Base-by-base conservation (phyloP, 2,888 invertebrate species). In the Andrena praecox region DNA sequence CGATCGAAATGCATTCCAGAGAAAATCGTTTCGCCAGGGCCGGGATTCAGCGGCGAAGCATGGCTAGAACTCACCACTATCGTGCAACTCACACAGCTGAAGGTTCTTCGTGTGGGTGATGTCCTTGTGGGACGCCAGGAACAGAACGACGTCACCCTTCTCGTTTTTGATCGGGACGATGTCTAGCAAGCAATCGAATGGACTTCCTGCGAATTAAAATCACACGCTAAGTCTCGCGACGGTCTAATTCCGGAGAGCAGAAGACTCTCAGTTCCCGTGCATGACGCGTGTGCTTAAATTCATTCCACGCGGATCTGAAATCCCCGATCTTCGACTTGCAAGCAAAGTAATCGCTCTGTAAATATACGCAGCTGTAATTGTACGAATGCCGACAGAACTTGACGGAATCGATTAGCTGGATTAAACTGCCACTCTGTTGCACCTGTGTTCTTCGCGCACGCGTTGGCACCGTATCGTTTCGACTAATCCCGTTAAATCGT, bases 161-260 rank as follows among this genome's bases (percentile, higher is more conserved):
- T 99, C 99, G 96, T 99, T 99, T 95, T 99, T 99, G 95, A 99
- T 99, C 93, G 99, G 99, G 85, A 99, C 99, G 94, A 99, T 98
- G 95, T 99, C 99, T 95, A 99, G 96, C 90, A 99, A 96, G 95
- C 99, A 99, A 97, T 98, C 98, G 95, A 99, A 99, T 72, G 98
- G 97, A 89, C 96, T 96, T 87, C 98, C 98, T 98, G 95, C 66
- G 95, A 94, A 77, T 35, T n/a, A 66, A 78, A 27, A 33, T 27
- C 50, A 12, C 8, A 27, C 24, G 0, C n/a, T n/a, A 3, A 63
- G 35, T 52, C 29, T 31, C 29, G 48, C 27, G 7, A 29, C 12
- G 4, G 24, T 4, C 10, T 16, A 3, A 35, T 1, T 10, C 35
- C 0, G 35, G 35, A 10, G 0, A 35, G 10, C 10, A 35, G 35